Percentiles rank a stretch among this genome's conserved stretches.
These are phyloP conservation scores for Helicoverpa zea DNA, from an alignment of 1,140 invertebrate species.

Conservation along the genomic window DNA sequence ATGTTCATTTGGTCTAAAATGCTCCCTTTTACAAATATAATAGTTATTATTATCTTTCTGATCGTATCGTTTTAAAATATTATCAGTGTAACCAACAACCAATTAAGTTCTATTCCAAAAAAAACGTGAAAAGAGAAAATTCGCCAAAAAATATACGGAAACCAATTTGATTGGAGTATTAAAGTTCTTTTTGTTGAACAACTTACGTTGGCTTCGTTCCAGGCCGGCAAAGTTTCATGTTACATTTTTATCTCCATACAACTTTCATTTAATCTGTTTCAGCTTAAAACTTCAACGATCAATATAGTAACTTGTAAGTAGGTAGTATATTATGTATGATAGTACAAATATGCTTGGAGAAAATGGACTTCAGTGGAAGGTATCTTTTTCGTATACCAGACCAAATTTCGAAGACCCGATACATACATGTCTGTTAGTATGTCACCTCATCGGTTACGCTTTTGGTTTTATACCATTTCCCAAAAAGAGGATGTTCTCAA, in stretches of 20 bases:
- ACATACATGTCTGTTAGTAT: too few relatives aligned
- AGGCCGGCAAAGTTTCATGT: conserved; percentile 34
- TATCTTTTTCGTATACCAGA: too few relatives aligned
- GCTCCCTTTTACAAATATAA: too few relatives aligned
- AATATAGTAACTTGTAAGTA: conserved; percentile 11
- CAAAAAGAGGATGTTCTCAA: too few relatives aligned
- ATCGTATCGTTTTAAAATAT: background rate
- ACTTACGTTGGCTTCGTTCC: conserved; percentile 36
- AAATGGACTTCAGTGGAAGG: too few relatives aligned
- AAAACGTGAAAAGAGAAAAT: background rate
- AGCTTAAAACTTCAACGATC: conserved; percentile 34
- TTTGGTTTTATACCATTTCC: too few relatives aligned
- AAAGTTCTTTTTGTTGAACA: conserved; percentile 33
- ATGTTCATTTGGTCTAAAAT: too few relatives aligned
- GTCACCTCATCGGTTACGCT: too few relatives aligned
- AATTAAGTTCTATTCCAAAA: conserved; percentile 14
- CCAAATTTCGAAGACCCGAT: too few relatives aligned
- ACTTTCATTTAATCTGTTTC: conserved; percentile 44
- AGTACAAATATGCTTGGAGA: background rate
- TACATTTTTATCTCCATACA: conserved; percentile 47
- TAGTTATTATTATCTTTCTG: too few relatives aligned
- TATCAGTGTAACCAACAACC: background rate
- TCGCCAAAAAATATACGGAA: conserved; percentile 29
- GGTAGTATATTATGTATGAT: conserved; percentile 1
- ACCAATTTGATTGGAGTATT: conserved; percentile 34